A percentile compares a stretch with the other conserved stretches of the same genome.
Evolutionary conservation across 2,113 vertebrate genomes (phyloP).

Genomic region (Columba janthina): DNA sequence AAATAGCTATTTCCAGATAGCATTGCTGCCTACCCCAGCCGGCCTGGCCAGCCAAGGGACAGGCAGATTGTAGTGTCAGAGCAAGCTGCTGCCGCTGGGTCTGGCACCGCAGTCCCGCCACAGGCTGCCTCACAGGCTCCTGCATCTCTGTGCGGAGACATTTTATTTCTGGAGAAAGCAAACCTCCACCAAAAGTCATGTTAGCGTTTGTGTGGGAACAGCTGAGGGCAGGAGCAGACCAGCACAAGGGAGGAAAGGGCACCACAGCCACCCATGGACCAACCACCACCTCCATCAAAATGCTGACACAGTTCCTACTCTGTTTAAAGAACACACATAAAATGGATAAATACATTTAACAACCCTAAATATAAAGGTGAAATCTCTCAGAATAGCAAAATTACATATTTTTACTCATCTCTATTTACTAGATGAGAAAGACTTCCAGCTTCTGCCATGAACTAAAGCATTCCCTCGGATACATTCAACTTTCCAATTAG

Average conservation of each 20-base stretch:
- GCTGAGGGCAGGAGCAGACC: neutral
- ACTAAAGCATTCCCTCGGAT: neutral
- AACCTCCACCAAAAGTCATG: neutral
- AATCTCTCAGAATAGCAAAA: neutral
- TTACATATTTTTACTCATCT: neutral
- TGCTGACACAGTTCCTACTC: neutral
- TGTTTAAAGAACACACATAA: neutral
- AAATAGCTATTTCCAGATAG: neutral
- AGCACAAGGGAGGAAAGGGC: neutral
- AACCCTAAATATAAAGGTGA: neutral
- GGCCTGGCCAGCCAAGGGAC: neutral
- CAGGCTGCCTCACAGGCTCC: neutral
- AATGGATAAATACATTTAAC: neutral
- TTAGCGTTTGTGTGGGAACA: neutral
- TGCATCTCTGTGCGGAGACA: neutral
- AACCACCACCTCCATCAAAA: neutral
- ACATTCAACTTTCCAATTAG: neutral
- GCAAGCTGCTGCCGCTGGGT: neutral
- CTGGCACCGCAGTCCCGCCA: fast-evolving
- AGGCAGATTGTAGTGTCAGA: neutral
- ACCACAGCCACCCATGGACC: fast-evolving
- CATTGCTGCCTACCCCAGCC: neutral
- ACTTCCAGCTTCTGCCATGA: neutral
- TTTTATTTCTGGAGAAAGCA: neutral
- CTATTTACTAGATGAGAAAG: neutral